Evolutionary conservation across 2,113 vertebrate species (phyloP).

Genomic region (Caretta caretta): DNA sequence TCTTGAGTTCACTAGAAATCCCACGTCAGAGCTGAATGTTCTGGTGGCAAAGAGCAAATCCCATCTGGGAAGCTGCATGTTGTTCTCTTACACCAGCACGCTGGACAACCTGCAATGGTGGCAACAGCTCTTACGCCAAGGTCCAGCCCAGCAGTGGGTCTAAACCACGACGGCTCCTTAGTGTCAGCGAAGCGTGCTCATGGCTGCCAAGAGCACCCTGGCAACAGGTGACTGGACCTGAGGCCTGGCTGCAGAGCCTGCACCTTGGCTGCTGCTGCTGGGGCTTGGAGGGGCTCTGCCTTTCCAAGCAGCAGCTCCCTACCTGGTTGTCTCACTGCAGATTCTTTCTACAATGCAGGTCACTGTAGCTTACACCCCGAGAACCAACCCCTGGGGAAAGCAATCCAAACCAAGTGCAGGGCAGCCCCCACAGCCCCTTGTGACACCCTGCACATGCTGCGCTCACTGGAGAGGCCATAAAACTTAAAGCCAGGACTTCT

Average conservation of each 20-base stretch:
- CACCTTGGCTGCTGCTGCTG: background rate
- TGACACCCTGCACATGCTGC: background rate
- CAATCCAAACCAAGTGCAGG: background rate
- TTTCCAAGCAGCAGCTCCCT: background rate
- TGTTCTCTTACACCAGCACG: background rate
- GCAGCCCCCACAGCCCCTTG: background rate
- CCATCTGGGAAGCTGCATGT: background rate
- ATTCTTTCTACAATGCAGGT: background rate
- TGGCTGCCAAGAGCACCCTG: too few species aligned
- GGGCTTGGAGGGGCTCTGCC: background rate
- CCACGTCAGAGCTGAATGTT: too few species aligned
- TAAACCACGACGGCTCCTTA: too few species aligned
- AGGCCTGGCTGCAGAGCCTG: background rate
- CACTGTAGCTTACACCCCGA: background rate
- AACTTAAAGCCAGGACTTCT: background rate
- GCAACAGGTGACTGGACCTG: background rate
- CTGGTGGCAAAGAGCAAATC: background rate
- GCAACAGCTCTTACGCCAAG: background rate
- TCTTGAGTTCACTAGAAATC: too few species aligned
- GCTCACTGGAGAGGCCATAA: background rate
- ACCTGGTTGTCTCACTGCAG: background rate
- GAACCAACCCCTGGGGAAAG: background rate
- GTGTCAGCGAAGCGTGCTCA: too few species aligned
- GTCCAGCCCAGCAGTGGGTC: background rate
- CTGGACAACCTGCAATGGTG: too few species aligned